Conservation (phyloP, 1,140 invertebrate genomes). For the Gerris buenoi region DNA sequence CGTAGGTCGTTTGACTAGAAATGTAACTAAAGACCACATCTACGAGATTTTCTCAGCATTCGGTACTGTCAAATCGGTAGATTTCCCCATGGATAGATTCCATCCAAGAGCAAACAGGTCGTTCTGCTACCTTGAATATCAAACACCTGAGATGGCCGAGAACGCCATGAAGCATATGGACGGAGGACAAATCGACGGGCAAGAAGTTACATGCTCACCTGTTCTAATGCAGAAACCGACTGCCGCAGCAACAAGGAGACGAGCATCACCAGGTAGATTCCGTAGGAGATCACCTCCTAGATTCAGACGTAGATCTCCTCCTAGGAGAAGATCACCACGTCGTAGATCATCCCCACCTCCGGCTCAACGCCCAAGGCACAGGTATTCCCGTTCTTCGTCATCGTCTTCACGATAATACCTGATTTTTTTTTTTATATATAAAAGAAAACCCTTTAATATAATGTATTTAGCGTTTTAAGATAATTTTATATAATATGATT, state of each 20-base stretch:
- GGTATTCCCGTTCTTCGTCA: background rate
- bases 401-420: no score
- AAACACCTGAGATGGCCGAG: conserved; percentile 84
- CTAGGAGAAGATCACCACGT: background rate
- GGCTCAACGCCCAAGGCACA: conserved; percentile 1
- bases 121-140: conserved; percentile 90
- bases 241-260: background rate
- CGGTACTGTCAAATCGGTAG: conserved; percentile 76
- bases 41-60: conserved; percentile 89
- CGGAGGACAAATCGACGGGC: conserved; percentile 83
- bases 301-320: background rate
- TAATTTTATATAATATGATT: no score
- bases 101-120: conserved; percentile 74
- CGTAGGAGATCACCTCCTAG: background rate
- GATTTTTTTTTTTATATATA: no score
- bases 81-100: conserved; percentile 72
- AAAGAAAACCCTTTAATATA: no score
- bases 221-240: conserved; percentile 54
- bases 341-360: background rate
- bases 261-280: background rate
- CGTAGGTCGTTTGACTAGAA: conserved; percentile 77
- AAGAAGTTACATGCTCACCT: conserved; percentile 85
- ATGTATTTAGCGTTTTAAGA: no score
- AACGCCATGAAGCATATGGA: conserved; percentile 99
- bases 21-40: conserved; percentile 85